Base-by-base conservation (phyloP, 2,888 invertebrate species). In the Drosophila algonquin region DNA sequence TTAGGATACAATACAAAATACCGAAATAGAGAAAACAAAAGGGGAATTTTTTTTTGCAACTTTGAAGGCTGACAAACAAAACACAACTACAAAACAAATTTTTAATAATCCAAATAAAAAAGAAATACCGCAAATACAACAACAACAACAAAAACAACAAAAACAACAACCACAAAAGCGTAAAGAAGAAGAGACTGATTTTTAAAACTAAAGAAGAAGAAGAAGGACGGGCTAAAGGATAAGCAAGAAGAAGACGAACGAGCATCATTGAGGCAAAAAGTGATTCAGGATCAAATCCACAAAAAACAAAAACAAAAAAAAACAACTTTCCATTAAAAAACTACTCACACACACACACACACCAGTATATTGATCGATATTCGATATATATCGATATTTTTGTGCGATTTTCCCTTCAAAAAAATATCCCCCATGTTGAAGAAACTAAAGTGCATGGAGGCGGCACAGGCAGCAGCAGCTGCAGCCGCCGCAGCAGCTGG, bases 361-460 rank as follows among this genome's bases (percentile, higher is more conserved):
- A 14, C 7, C 40, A 40, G 7, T 40, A 52, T 58, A 63, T 63
- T 62, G 9, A 61, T 35, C 63, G 32, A 45, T n/a, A 35, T 7
- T 7, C 40, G 40, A 21, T 27, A 69, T 61, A 57, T 24, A 62
- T 60, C 30, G 35, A 56, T 68, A 70, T 75, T 74, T 75, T 76
- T 75, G 70, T 65, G 75, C 72, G 75, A 74, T 14, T 48, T 45
- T n/a, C 51, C 47, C 40, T 67, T 47, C 44, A 40, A 50, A 45
- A 24, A 48, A 27, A 54, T 10, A 40, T 40, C 6, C n/a, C 79
- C 58, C 60, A 90, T 90, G 90, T 85, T 91, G 73, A 91, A 91
- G 73, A 91, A 90, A 86, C 80, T 92, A 35, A 91, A 92, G 79
- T 91, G 91, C 77, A 84, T 91, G 70, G 91, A 92, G 53, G 90